Evolutionary conservation across 2,888 invertebrate species (phyloP).

Genomic region (Drosophila hamatofila): DNA sequence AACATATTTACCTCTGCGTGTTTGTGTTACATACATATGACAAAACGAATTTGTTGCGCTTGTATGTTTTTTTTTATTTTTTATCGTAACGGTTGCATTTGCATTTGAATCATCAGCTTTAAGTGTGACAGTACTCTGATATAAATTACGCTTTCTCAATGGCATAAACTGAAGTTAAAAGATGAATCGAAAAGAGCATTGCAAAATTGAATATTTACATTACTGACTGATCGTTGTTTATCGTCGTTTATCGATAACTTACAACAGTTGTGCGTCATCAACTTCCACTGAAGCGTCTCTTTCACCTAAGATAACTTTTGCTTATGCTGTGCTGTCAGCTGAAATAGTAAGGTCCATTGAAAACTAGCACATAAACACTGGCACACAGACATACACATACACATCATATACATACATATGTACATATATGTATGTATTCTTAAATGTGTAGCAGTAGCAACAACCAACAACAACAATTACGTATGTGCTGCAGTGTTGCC

Average conservation of each 20-base stretch:
- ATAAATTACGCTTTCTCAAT: conserved; percentile 1
- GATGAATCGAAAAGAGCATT: no score
- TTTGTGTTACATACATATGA: conserved; percentile 15
- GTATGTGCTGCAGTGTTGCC: conserved; percentile 50
- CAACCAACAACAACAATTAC: conserved; percentile 38
- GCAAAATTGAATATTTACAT: neutral
- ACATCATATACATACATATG: neutral
- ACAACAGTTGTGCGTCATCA: neutral
- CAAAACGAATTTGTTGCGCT: conserved; percentile 10
- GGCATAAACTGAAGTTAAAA: neutral
- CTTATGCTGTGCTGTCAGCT: conserved; percentile 23
- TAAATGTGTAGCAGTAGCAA: conserved; percentile 36
- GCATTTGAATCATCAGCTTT: conserved; percentile 41
- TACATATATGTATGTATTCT: no score
- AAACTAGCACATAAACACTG: conserved; percentile 42
- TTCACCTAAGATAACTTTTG: neutral
- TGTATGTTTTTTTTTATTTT: neutral
- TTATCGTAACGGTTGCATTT: conserved; percentile 28
- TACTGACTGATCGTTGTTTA: neutral
- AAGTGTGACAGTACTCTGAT: neutral
- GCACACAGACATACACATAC: conserved; percentile 5
- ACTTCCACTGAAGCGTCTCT: neutral
- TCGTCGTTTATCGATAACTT: neutral
- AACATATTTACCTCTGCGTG: conserved; percentile 6
- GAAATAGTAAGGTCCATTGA: conserved; percentile 46